Evolutionary conservation across 2,797 vertebrate species (phyloP), one percentile per base, ranked within the genome.

Genomic region (Eulemur rubriventer): DNA sequence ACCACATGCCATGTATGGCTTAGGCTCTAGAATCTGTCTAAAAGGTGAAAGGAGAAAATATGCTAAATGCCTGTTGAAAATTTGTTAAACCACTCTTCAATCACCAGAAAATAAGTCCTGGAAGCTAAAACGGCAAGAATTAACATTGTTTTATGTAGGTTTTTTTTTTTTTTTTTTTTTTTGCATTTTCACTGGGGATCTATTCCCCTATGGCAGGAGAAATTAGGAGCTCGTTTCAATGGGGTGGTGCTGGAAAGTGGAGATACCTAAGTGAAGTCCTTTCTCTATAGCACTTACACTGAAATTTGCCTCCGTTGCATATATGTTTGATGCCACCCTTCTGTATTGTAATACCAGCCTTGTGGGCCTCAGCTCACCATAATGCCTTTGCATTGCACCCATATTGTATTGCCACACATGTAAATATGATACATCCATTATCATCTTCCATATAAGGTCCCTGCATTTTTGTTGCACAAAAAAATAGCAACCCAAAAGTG

Each of bases 11-110:
- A 22, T 5, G 24, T 43, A 43, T 87, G 50, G 4, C 52, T 61
- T 61, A 65, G 24, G 33, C 61, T 78, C 69, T 61, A 35, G n/a
- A 89, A 6, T 18, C 11, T 24, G 38, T 73, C 69, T 67, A 14
- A 43, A 87, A 88, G 12, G 30, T 84, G 35, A 73, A 84, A 84
- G 59, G 59, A 87, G 93, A 48, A 41, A n/a, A 5, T 55, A 82
- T 35, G 46, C 61, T 35, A 43, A 35, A 11, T 57, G 73, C 59
- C 9, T 43, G 2, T 35, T 85, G 63, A 61, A 86, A 72, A 65
- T 41, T 4, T n/a, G 24, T 82, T 55, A 67, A 55, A 26, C 33
- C 24, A 38, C 33, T 63, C 33, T 92, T 52, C 73, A 38, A 18
- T 79, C 84, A 38, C 35, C 33, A 94, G 83, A 83, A 46, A 8